phyloP scores from a whole-genome alignment of 2,888 invertebrate genomes.

The Eristalis arbustorum region DNA sequence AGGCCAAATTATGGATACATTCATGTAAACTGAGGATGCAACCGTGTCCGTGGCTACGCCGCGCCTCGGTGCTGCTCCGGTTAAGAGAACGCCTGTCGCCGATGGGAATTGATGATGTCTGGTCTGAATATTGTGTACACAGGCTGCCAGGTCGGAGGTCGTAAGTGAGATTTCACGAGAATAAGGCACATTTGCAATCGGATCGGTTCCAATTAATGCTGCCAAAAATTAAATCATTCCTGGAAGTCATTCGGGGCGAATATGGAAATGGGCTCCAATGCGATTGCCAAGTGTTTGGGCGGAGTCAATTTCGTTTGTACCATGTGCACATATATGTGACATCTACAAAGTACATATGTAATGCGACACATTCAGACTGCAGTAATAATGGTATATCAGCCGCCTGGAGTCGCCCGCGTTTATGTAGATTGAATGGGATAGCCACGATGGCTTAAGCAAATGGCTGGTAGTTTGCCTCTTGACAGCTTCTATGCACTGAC shows the following conservation, averaged over 20 bases:
- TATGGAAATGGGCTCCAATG: slow-evolving; percentile 43
- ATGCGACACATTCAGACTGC: neutral
- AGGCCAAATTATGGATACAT: neutral
- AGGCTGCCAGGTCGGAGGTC: slow-evolving; percentile 5
- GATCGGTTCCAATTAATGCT: slow-evolving; percentile 53
- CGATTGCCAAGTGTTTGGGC: slow-evolving; percentile 51
- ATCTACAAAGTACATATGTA: no score
- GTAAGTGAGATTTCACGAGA: slow-evolving; percentile 31
- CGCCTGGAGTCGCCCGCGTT: no score
- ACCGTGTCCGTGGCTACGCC: no score
- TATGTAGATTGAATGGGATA: no score
- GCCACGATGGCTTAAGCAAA: no score
- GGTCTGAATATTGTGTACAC: slow-evolving; percentile 19
- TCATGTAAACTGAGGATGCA: neutral
- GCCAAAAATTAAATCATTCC: slow-evolving; percentile 64
- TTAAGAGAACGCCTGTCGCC: slow-evolving; percentile 33
- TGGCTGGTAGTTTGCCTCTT: no score
- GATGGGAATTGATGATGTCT: slow-evolving; percentile 39
- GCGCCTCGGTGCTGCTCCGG: no score
- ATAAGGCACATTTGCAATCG: slow-evolving; percentile 24
- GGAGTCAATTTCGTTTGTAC: neutral
- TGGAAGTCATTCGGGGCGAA: slow-evolving; percentile 41
- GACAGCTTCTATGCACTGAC: no score
- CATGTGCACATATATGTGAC: neutral
- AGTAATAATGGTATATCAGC: neutral